Evolutionary conservation across 2,113 vertebrate genomes (phyloP), one percentile per base, ranked within the genome.

Genomic region (Periophthalmodon schlosseri): DNA sequence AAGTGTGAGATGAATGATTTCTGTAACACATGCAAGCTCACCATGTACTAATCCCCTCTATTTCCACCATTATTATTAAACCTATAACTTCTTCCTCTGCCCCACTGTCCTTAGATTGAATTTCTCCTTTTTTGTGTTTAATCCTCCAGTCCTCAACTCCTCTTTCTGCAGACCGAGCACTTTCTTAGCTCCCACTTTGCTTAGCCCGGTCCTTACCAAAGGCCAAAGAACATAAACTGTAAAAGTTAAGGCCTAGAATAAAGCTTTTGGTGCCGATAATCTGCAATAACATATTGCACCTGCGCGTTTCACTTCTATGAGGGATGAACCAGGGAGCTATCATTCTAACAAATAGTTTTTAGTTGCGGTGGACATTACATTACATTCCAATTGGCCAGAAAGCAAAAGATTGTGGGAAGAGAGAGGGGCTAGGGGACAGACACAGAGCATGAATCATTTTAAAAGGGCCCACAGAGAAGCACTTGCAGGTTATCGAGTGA

Each of bases 371-470:
- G 72, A 68, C 67, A 18, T 73, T 21, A 28, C 56, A 80, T 81
- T 78, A 78, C 61, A 80, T 81, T 78, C 75, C 61, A 57, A 69
- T 74, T 50, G 80, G 34, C n/a, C 13, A 57, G 77, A 77, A 77
- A 78, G 75, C 73, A 73, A 72, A 74, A 28, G 28, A 63, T 63
- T 63, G 28, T 16, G 28, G 60, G 60, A 18, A 34, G 13, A 18
- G 15, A 34, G 60, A 10, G 28, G 24, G 58, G 28, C 5, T 15
- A 34, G 60, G 28, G 60, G 28, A 63, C 6, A 18, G 60, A 34
- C 28, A 3, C 28, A 15, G 28, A 34, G 60, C 28, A 63, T 63
- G 60, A 63, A 63, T 63, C 60, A 63, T 34, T 63, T 34, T 34
- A 34, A 63, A 63, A 63, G 18, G 60, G 28, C 16, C 60, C 60